phyloP scores from a whole-genome alignment of 2,113 vertebrate genomes.

The Piliocolobus tephrosceles region DNA sequence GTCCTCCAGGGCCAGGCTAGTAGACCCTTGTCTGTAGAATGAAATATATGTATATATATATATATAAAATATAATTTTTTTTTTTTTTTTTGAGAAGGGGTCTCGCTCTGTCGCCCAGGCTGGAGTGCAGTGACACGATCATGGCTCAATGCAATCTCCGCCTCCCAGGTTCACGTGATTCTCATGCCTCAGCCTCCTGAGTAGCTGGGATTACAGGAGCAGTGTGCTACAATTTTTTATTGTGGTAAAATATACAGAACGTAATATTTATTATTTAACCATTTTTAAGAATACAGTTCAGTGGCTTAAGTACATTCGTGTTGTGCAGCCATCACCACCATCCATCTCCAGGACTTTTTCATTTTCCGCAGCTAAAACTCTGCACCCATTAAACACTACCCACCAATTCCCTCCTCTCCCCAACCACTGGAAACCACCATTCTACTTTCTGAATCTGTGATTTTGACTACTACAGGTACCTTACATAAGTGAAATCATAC shows the following conservation, averaged over 20 bases:
- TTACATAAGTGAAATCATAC: neutral
- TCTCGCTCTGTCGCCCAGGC: no score
- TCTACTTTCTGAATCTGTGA: neutral
- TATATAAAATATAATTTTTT: no score
- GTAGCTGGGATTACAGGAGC: no score
- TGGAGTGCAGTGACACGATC: no score
- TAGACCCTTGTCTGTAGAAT: neutral
- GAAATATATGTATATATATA: neutral
- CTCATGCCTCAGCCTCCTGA: no score
- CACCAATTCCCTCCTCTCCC: neutral
- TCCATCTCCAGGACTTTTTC: neutral
- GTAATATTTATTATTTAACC: neutral
- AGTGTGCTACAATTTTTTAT: neutral
- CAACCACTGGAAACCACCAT: neutral
- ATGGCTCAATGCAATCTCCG: no score
- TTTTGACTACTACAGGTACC: neutral
- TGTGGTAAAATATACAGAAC: neutral
- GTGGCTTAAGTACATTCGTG: neutral
- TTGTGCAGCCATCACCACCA: neutral
- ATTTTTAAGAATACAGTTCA: neutral
- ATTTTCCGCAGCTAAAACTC: neutral
- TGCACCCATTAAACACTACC: neutral
- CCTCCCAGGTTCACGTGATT: no score
- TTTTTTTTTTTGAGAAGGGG: no score
- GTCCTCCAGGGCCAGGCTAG: neutral